A percentile compares a stretch with the other conserved stretches of the same genome.
phyloP scores from a whole-genome alignment of 2,113 vertebrate species.

The Catharus minimus region DNA sequence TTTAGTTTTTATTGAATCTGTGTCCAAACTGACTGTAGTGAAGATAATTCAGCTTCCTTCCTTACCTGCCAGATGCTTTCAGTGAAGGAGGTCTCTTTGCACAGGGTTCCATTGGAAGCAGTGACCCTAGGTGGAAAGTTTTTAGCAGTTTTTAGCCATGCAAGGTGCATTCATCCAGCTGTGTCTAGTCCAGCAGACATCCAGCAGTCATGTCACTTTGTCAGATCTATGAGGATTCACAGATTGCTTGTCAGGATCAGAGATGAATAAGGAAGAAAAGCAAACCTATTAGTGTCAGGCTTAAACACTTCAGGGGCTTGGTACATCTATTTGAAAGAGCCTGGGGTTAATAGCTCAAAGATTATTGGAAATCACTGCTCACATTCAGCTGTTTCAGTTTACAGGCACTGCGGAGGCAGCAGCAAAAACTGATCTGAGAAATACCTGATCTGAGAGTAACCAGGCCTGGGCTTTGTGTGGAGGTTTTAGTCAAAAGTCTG shows the following conservation, averaged over 20 bases:
- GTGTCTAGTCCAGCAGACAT: neutral
- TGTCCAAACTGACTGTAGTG: neutral
- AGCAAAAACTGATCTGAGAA: neutral
- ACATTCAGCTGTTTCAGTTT: neutral
- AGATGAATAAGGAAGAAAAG: neutral
- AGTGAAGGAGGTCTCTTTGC: neutral
- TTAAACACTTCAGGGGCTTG: neutral
- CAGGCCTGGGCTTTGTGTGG: neutral
- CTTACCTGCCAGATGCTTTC: neutral
- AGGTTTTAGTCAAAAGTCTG: neutral
- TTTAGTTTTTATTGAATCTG: neutral
- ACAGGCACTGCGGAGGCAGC: neutral
- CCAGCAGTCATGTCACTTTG: neutral
- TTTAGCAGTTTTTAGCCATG: neutral
- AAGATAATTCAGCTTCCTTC: neutral
- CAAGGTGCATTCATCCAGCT: neutral
- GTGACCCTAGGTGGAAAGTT: neutral
- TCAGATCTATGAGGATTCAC: neutral
- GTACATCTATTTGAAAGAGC: neutral
- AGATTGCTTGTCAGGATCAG: neutral
- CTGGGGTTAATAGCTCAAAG: neutral
- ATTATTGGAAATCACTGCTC: neutral
- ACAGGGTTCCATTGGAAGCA: neutral
- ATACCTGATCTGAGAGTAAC: neutral
- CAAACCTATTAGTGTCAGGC: neutral